These are phyloP conservation scores for Altica lythri DNA, from an alignment of 2,888 invertebrate species.

Conservation along the genomic window DNA sequence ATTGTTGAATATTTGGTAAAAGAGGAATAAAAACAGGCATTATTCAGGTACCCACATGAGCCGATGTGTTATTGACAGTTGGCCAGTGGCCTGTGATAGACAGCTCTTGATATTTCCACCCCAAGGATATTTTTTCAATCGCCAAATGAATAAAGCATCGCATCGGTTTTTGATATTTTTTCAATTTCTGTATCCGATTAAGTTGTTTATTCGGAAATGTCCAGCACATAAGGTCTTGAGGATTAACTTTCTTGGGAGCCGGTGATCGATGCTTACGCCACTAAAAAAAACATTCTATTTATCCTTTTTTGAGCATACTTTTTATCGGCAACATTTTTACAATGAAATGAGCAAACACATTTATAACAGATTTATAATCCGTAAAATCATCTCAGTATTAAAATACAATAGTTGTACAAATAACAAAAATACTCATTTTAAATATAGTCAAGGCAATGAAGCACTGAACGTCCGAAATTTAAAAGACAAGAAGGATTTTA, in stretches of 20 bases:
- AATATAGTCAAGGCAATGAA: too few species aligned
- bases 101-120: slow-evolving; percentile 44
- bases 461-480: too few species aligned
- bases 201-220: slow-evolving; percentile 52
- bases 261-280: too few species aligned
- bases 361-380: too few species aligned
- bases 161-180: slow-evolving; percentile 51
- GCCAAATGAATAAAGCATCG: slow-evolving; percentile 47
- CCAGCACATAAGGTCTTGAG: slow-evolving; percentile 43
- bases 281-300: too few species aligned
- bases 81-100: slow-evolving; percentile 52
- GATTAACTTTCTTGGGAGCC: slow-evolving; percentile 30
- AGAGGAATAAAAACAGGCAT: slow-evolving; percentile 17
- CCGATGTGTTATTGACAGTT: slow-evolving; percentile 47
- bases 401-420: too few species aligned
- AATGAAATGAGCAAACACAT: too few species aligned
- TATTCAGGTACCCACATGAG: slow-evolving; percentile 26
- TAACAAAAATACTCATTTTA: too few species aligned
- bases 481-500: too few species aligned
- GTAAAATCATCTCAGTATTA: too few species aligned
- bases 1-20: slow-evolving; percentile 18
- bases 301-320: too few species aligned
- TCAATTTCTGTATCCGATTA: slow-evolving; percentile 54
- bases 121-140: slow-evolving; percentile 44
- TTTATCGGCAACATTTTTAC: too few species aligned